Percentiles rank a stretch among this genome's conserved stretches.
Conservation (phyloP, 1,140 invertebrate genomes). For the Ladona fulva region DNA sequence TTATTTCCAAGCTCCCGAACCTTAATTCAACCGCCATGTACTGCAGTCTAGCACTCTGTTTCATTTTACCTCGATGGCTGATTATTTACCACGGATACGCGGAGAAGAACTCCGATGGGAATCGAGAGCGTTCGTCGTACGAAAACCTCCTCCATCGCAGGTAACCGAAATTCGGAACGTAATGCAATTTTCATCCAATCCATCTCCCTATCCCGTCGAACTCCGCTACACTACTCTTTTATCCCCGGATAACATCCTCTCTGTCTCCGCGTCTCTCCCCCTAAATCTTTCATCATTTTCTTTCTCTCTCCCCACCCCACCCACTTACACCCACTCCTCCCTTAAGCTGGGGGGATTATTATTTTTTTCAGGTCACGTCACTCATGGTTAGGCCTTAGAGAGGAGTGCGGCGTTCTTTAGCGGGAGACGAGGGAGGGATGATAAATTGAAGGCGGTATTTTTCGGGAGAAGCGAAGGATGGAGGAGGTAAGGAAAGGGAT, state of each 20-base stretch:
- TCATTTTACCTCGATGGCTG: too few species aligned
- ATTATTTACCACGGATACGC: too few species aligned
- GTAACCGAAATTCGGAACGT: not conserved
- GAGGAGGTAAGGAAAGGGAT: not conserved
- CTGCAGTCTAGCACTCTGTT: too few species aligned
- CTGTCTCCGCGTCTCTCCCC: not conserved
- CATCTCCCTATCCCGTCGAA: not conserved
- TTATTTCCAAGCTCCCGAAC: too few species aligned
- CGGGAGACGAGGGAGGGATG: not conserved
- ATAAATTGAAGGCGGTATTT: not conserved
- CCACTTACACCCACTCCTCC: not conserved
- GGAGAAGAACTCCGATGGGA: too few species aligned
- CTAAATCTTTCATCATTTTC: conserved; percentile 8
- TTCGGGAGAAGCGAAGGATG: not conserved
- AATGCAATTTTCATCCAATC: conserved; percentile 7
- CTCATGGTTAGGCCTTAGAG: not conserved
- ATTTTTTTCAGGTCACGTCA: conserved; percentile 5
- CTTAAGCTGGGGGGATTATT: not conserved
- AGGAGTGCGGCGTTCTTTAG: not conserved
- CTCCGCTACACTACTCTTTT: not conserved
- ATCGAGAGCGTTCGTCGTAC: too few species aligned
- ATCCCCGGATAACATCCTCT: not conserved
- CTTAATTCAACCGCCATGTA: too few species aligned
- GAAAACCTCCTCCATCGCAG: not conserved
- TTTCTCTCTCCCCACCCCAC: not conserved